A percentile compares a stretch with the other conserved stretches of the same genome.
Evolutionary conservation across 2,113 vertebrate species (phyloP).

Genomic region (Alligator mississippiensis): DNA sequence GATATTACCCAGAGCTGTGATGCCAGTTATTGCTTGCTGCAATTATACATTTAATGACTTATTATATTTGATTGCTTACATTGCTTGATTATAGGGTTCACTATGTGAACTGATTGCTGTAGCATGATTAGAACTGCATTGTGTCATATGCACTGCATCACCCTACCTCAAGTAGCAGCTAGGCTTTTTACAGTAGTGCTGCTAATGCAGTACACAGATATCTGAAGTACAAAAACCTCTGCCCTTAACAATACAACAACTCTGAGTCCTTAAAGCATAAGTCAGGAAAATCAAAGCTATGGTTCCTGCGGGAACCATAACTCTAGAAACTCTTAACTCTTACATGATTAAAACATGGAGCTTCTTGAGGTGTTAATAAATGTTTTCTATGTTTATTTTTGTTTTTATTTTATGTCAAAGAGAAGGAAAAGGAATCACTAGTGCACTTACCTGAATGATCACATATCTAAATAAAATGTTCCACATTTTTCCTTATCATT

Average conservation of each 20-base stretch:
- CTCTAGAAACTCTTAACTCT: background rate
- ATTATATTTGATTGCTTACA: conserved; percentile 64
- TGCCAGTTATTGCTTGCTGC: conserved; percentile 62
- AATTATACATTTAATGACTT: conserved; percentile 61
- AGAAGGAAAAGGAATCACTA: background rate
- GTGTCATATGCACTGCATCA: conserved; percentile 32
- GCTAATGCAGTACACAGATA: conserved; percentile 1
- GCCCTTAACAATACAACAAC: background rate
- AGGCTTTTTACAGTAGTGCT: conserved; percentile 37
- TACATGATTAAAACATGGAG: background rate
- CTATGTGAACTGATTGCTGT: conserved; percentile 53
- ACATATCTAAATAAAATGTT: background rate
- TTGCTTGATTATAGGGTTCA: conserved; percentile 65
- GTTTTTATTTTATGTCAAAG: background rate
- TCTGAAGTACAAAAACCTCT: background rate
- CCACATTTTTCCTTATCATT: background rate
- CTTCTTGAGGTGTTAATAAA: background rate
- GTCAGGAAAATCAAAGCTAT: background rate
- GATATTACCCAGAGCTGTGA: conserved; percentile 53
- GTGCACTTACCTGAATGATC: background rate
- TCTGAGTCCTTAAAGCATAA: background rate
- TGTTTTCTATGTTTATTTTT: background rate
- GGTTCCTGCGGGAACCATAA: background rate
- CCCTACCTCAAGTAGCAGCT: conserved; percentile 32
- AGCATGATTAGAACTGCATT: conserved; percentile 68